phyloP scores from a whole-genome alignment of 2,113 vertebrate species.

The Pelecanoides urinatrix region DNA sequence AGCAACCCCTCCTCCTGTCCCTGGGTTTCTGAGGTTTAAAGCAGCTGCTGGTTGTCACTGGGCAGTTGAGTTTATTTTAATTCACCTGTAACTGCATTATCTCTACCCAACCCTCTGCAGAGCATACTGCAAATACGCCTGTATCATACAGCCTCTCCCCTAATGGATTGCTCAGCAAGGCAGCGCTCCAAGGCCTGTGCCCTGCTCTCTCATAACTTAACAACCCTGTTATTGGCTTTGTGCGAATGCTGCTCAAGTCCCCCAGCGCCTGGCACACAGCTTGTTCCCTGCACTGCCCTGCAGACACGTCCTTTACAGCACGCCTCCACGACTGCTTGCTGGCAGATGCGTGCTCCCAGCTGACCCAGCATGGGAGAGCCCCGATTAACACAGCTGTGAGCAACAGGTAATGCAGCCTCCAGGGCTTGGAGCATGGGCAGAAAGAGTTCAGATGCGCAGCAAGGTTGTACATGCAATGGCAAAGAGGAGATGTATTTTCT shows the following conservation, averaged over 20 bases:
- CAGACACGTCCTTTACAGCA: background rate
- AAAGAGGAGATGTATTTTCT: background rate
- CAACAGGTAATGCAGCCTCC: background rate
- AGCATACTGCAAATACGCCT: fast-evolving
- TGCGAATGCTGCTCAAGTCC: background rate
- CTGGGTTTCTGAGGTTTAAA: background rate
- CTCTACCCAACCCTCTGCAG: background rate
- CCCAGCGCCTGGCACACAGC: background rate
- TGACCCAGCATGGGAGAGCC: background rate
- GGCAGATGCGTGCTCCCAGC: background rate
- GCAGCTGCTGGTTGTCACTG: background rate
- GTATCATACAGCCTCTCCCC: background rate
- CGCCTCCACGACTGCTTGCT: background rate
- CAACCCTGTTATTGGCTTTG: background rate
- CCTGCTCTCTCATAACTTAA: background rate
- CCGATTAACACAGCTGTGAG: background rate
- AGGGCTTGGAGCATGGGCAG: background rate
- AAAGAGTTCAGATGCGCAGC: background rate
- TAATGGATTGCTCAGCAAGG: background rate
- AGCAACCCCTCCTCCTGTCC: background rate
- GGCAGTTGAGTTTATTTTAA: background rate
- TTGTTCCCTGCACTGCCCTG: background rate
- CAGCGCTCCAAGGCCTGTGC: background rate
- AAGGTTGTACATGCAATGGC: fast-evolving
- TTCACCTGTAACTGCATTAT: background rate